phyloP scores from a whole-genome alignment of 2,888 invertebrate genomes.

The Tribolium freemani region DNA sequence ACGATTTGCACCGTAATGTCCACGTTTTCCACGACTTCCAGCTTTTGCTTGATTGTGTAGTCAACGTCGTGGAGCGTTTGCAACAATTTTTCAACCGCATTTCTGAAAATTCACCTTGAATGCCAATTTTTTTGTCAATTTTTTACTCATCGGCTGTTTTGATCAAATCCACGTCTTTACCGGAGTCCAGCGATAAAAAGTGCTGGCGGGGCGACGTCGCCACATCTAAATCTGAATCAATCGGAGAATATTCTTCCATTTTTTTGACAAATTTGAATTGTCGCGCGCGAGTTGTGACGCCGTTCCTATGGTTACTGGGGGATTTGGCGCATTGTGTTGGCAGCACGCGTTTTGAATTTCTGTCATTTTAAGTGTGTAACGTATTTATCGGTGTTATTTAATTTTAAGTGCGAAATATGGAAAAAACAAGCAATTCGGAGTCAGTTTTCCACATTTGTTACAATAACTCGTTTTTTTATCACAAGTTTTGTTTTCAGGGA shows the following conservation, averaged over 20 bases:
- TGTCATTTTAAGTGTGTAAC: no score
- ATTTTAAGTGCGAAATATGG: neutral
- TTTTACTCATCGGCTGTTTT: neutral
- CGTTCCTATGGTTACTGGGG: no score
- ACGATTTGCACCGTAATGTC: conserved; percentile 57
- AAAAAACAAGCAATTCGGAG: neutral
- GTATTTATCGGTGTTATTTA: no score
- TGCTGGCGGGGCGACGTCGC: neutral
- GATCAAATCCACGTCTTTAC: neutral
- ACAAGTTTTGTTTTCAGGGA: neutral
- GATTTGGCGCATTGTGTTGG: no score
- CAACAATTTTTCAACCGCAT: conserved; percentile 9
- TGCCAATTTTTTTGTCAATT: neutral
- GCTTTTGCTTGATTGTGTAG: conserved; percentile 31
- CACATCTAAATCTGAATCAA: neutral
- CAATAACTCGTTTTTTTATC: neutral
- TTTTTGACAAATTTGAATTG: no score
- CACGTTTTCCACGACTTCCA: conserved; percentile 55
- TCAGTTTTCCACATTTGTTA: neutral
- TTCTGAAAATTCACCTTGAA: neutral
- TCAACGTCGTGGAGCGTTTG: neutral
- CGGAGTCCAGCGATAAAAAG: neutral
- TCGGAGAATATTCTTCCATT: no score
- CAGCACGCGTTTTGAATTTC: no score
- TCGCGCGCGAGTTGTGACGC: no score